Conservation (phyloP, 2,888 invertebrate genomes). For the Leptopilina drosophilae region DNA sequence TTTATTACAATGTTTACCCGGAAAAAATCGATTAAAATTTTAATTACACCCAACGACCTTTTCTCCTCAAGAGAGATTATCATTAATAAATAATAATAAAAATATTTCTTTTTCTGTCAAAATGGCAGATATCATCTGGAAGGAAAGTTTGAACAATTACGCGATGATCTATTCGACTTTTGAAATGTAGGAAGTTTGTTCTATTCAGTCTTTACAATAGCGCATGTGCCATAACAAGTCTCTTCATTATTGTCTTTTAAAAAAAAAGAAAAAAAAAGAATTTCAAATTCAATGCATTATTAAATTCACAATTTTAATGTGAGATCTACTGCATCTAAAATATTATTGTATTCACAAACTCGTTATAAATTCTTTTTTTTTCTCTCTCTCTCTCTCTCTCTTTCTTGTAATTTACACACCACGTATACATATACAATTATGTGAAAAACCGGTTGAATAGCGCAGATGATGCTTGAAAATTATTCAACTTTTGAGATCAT, state of each 20-base stretch:
- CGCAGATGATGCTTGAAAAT: constrained; percentile 31
- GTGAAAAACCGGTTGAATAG: constrained; percentile 16
- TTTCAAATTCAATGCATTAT: constrained; percentile 36
- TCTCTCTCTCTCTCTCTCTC: too few species aligned
- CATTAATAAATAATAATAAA: neutral
- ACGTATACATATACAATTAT: neutral
- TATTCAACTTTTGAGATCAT: constrained; percentile 18
- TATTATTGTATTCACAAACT: neutral
- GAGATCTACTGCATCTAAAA: constrained; percentile 36
- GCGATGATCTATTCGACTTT: neutral
- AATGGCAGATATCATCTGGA: constrained; percentile 7
- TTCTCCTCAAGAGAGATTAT: neutral
- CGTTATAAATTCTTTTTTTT: neutral
- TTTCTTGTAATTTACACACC: constrained; percentile 5
- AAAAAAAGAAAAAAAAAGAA: neutral
- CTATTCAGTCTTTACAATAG: constrained; percentile 31
- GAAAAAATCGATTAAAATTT: neutral
- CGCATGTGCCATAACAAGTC: neutral
- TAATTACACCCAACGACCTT: neutral
- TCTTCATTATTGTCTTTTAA: constrained; percentile 38
- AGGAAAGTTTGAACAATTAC: constrained; percentile 30
- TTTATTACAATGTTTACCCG: too few species aligned
- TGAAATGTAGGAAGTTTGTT: constrained; percentile 24
- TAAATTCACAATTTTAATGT: constrained; percentile 31
- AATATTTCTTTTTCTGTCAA: constrained; percentile 1